Conservation (phyloP, 2,888 invertebrate genomes). For the Plebejus argus region DNA sequence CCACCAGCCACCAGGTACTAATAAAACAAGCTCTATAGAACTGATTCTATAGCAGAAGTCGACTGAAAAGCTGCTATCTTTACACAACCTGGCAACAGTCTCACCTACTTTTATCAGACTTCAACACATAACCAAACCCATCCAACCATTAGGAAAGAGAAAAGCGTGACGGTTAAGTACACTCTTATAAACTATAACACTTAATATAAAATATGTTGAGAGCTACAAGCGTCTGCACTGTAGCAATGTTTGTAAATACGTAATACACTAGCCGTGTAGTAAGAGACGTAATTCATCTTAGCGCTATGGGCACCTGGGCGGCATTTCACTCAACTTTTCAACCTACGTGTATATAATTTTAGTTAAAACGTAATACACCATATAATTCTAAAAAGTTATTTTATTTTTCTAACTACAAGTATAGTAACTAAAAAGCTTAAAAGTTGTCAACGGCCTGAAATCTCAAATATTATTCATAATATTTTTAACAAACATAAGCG, state of each 20-base stretch:
- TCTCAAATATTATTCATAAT: too few species aligned
- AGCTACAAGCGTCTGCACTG: conserved; percentile 31
- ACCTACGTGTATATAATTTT: neutral
- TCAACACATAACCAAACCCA: neutral
- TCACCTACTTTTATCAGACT: neutral
- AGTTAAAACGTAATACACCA: neutral
- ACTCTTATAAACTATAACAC: conserved; percentile 29
- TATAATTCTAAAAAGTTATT: too few species aligned
- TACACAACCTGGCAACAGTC: neutral
- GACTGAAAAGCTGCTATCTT: neutral
- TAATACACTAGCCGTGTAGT: conserved; percentile 30
- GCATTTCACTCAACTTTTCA: neutral
- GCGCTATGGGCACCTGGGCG: conserved; percentile 10
- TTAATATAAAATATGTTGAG: conserved; percentile 32
- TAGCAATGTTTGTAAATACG: conserved; percentile 32
- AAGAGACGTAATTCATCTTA: conserved; percentile 32
- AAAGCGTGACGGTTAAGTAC: conserved; percentile 12
- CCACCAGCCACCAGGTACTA: too few species aligned
- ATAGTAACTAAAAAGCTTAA: too few species aligned
- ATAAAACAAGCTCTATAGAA: too few species aligned
- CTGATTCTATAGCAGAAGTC: too few species aligned
- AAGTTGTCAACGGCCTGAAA: too few species aligned
- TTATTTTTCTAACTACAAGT: too few species aligned
- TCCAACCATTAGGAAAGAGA: conserved; percentile 13
- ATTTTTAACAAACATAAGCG: too few species aligned